Evolutionary conservation across 1,140 invertebrate genomes (phyloP).

Genomic region (Aphidius gifuensis): DNA sequence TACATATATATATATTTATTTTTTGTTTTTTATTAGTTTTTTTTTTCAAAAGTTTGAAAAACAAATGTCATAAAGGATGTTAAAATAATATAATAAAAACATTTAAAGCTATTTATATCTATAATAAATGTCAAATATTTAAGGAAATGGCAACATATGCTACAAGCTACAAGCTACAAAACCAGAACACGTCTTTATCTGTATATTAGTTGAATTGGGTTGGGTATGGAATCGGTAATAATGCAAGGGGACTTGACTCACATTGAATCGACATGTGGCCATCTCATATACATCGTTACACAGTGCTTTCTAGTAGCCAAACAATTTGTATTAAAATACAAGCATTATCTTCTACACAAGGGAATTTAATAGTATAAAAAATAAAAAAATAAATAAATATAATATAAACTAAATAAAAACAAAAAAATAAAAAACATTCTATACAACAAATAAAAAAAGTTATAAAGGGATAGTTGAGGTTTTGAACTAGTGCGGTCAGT

Average conservation of each 20-base stretch:
- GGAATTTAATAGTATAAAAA: not conserved
- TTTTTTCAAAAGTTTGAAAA: no score
- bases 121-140: no score
- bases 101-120: no score
- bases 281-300: conserved; percentile 20
- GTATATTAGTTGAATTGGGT: not conserved
- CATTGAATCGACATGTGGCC: conserved; percentile 10
- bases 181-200: not conserved
- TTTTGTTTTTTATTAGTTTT: no score
- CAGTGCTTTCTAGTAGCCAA: conserved; percentile 6
- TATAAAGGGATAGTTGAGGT: not conserved
- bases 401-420: conserved; percentile 19
- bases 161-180: no score
- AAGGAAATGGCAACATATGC: no score
- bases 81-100: no score
- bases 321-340: conserved; percentile 47
- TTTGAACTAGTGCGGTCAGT: conserved; percentile 5
- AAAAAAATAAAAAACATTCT: not conserved
- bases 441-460: no score
- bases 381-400: not conserved
- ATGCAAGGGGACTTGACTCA: not conserved
- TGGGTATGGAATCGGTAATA: not conserved
- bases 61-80: no score
- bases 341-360: conserved; percentile 24
- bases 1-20: no score